Evolutionary conservation across 2,113 vertebrate genomes (phyloP).

Genomic region (Lepisosteus osseus): DNA sequence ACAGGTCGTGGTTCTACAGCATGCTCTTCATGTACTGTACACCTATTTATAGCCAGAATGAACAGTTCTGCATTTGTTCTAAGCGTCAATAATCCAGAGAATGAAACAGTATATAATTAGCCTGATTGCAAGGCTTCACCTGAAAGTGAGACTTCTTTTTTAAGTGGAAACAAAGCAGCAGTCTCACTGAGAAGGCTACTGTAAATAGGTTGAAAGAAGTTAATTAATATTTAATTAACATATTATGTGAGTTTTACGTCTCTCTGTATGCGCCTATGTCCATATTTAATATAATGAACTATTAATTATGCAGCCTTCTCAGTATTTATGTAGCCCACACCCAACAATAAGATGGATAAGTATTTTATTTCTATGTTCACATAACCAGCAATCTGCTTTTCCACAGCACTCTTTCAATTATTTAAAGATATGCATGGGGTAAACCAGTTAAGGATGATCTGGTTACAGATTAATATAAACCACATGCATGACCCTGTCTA

Average conservation of each 20-base stretch:
- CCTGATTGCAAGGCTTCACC: constrained; percentile 23
- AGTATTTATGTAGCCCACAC: not conserved
- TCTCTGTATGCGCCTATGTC: not conserved
- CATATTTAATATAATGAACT: constrained; percentile 5
- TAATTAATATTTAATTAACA: constrained; percentile 32
- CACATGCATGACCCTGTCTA: too few species aligned
- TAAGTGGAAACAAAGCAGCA: not conserved
- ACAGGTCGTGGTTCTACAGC: too few species aligned
- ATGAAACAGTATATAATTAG: constrained; percentile 24
- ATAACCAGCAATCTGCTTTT: too few species aligned
- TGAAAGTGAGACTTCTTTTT: not conserved
- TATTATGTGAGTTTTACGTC: constrained; percentile 7
- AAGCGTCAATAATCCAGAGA: too few species aligned
- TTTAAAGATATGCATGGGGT: constrained; percentile 3
- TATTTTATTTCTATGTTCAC: too few species aligned
- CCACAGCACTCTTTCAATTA: not conserved
- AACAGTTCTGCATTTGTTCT: too few species aligned
- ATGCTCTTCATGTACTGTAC: too few species aligned
- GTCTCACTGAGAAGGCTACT: not conserved
- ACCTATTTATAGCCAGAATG: too few species aligned
- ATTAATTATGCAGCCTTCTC: constrained; percentile 19
- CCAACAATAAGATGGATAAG: too few species aligned
- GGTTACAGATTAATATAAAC: not conserved
- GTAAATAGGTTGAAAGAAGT: constrained; percentile 11
- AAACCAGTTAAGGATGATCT: not conserved